Evolutionary conservation across 2,113 vertebrate species (phyloP).

Genomic region (Eulemur macaco): DNA sequence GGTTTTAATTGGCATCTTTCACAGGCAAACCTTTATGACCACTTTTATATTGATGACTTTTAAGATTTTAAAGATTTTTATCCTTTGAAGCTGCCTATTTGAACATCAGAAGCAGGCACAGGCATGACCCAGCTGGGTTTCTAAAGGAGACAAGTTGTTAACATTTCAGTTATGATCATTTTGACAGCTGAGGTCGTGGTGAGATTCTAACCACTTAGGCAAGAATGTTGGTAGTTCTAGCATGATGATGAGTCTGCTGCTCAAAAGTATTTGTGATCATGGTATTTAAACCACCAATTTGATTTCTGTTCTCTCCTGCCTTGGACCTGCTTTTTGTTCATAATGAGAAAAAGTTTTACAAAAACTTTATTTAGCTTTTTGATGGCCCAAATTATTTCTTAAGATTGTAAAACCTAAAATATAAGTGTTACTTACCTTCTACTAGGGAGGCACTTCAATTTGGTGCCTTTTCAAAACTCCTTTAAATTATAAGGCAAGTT

Average conservation of each 20-base stretch:
- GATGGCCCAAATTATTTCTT: constrained; percentile 3
- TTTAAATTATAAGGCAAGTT: background rate
- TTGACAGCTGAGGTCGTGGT: background rate
- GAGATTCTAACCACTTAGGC: background rate
- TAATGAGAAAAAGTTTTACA: background rate
- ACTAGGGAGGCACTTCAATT: background rate
- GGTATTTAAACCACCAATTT: background rate
- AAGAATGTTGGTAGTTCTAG: background rate
- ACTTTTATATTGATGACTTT: constrained; percentile 41
- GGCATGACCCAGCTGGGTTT: background rate
- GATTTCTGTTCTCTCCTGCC: background rate
- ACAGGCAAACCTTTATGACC: background rate
- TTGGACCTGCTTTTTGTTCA: background rate
- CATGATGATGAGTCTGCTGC: background rate
- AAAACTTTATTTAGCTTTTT: constrained; percentile 28
- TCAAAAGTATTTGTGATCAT: background rate
- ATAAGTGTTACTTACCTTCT: background rate
- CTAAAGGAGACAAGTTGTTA: constrained; percentile 11
- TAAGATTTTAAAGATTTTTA: constrained; percentile 18
- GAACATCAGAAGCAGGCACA: background rate
- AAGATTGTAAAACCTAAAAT: constrained; percentile 33
- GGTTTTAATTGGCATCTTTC: constrained; percentile 6
- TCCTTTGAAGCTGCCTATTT: background rate
- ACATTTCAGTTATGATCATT: background rate
- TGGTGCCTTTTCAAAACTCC: background rate